Evolutionary conservation across 1,140 invertebrate genomes (phyloP).

Genomic region (Araneus ventricosus): DNA sequence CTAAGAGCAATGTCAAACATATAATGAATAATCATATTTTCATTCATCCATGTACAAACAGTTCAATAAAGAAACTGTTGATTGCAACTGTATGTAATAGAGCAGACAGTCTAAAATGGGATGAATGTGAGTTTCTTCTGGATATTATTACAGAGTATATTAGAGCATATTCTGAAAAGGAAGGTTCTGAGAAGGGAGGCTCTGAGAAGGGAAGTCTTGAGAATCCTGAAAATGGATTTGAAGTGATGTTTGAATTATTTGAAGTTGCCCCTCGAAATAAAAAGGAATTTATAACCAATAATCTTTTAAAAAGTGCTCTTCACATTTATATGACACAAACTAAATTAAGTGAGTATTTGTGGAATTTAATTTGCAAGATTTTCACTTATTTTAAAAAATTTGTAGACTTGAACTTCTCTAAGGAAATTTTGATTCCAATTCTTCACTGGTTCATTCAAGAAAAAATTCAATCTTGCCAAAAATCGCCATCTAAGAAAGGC

Average conservation of each 20-base stretch:
- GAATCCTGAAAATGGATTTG: constrained; percentile 34
- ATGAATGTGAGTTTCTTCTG: constrained; percentile 50
- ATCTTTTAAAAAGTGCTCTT: constrained; percentile 47
- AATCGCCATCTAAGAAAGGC: constrained; percentile 19
- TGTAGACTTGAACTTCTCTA: neutral
- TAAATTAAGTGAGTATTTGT: neutral
- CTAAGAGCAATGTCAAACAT: constrained; percentile 42
- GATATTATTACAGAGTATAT: constrained; percentile 33
- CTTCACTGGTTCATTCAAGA: constrained; percentile 58
- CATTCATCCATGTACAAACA: neutral
- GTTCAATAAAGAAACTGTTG: constrained; percentile 29
- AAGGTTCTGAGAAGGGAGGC: too few relatives aligned
- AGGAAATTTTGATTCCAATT: constrained; percentile 46
- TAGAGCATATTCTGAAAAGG: too few relatives aligned
- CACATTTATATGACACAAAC: constrained; percentile 54
- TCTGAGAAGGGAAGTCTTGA: neutral
- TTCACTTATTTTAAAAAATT: constrained; percentile 37
- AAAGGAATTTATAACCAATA: neutral
- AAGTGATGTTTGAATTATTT: constrained; percentile 41
- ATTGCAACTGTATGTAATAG: neutral
- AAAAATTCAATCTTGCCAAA: too few relatives aligned
- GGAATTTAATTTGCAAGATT: constrained; percentile 25
- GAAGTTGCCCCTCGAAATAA: neutral
- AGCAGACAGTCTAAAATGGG: constrained; percentile 4
- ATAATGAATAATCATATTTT: constrained; percentile 13